Conservation (phyloP, 37 sponge, comb jelly and placozoan genomes). For the Beroe forskalii region DNA sequence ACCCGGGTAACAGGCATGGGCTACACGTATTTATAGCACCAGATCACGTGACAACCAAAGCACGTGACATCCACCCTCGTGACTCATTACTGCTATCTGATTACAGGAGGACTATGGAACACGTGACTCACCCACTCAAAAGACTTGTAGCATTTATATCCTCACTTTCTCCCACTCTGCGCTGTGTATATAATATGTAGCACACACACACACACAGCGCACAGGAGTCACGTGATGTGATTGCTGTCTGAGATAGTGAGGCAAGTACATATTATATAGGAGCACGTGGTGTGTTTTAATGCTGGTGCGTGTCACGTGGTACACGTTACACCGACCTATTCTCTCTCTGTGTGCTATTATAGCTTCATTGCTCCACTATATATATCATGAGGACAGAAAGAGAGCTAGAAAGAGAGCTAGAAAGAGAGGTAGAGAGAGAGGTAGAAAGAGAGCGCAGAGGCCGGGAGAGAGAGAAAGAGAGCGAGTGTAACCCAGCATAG, state of each 20-base stretch:
- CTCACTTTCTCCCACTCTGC: slow-evolving; percentile 11
- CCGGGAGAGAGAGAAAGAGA: neutral
- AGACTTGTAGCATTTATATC: slow-evolving; percentile 50
- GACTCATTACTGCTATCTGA: slow-evolving; percentile 59
- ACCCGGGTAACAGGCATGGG: neutral
- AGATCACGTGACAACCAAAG: neutral
- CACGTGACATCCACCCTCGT: neutral
- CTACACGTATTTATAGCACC: neutral
- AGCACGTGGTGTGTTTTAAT: slow-evolving; percentile 56
- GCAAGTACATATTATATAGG: no score
- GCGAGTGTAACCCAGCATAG: neutral
- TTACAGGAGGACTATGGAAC: slow-evolving; percentile 1
- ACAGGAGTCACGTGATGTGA: neutral
- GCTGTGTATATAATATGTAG: no score
- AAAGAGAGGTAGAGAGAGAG: no score
- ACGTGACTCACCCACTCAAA: slow-evolving; percentile 44
- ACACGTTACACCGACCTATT: neutral
- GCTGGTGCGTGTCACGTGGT: neutral
- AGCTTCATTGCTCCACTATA: neutral
- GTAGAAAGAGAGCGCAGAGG: neutral
- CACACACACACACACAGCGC: no score
- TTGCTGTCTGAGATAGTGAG: slow-evolving; percentile 6
- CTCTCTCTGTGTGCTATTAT: neutral
- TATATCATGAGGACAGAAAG: neutral
- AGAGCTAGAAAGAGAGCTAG: no score